Evolutionary conservation across 92 coral and sea anemone genomes (phyloP).

Genomic region (Siderastrea radians): DNA sequence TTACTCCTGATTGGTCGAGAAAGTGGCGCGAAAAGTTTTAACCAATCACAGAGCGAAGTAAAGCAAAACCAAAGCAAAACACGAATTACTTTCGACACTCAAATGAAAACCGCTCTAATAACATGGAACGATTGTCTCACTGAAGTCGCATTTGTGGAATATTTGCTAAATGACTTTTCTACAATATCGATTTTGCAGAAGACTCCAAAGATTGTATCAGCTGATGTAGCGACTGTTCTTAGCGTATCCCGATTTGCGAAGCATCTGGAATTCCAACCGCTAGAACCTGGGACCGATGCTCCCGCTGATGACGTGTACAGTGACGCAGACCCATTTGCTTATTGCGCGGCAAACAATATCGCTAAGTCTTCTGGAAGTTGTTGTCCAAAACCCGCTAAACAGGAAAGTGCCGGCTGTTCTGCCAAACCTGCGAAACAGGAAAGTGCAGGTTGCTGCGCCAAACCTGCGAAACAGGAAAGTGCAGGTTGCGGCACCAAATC

Average conservation of each 20-base stretch:
- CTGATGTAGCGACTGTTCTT: constrained; percentile 72
- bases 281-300: constrained; percentile 38
- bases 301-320: constrained; percentile 56
- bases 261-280: constrained; percentile 68
- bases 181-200: constrained; percentile 38
- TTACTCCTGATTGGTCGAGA: no score
- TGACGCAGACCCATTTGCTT: constrained; percentile 77
- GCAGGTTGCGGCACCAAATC: constrained; percentile 17
- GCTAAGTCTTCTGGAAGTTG: constrained; percentile 29
- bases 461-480: constrained; percentile 27
- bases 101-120: no score
- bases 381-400: constrained; percentile 27
- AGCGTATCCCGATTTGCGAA: constrained; percentile 69
- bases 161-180: background rate
- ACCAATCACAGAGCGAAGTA: no score
- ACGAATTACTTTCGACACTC: no score
- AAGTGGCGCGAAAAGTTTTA: no score
- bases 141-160: no score
- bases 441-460: constrained; percentile 4
- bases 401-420: background rate
- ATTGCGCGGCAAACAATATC: constrained; percentile 27
- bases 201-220: constrained; percentile 63
- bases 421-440: constrained; percentile 28
- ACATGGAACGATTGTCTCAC: no score
- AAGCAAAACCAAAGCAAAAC: no score